Conservation (phyloP, 2,797 vertebrate genomes). For the Garrulus glandarius region DNA sequence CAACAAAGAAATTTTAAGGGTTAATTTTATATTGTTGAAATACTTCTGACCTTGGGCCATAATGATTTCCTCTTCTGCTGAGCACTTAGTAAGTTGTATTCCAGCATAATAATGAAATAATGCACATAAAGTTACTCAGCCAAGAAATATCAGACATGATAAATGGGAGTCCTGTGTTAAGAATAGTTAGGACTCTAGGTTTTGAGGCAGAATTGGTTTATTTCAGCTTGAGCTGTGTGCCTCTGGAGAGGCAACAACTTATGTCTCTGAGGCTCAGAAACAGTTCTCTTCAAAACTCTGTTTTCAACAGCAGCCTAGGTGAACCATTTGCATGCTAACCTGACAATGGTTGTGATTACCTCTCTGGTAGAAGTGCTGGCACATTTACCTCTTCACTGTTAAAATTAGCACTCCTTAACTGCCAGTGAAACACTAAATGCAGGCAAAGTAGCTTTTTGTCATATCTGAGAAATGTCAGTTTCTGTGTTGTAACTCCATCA, state of each 20-base stretch:
- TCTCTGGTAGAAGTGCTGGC: neutral
- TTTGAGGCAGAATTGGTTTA: neutral
- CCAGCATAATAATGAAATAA: neutral
- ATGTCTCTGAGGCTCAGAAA: neutral
- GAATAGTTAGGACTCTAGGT: neutral
- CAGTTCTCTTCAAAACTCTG: neutral
- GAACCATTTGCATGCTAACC: neutral
- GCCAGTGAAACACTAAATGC: neutral
- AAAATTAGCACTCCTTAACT: neutral
- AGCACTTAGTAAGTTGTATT: neutral
- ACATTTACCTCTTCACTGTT: neutral
- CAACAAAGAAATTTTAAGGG: neutral
- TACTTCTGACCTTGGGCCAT: neutral
- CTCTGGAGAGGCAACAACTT: neutral
- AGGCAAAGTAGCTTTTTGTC: neutral
- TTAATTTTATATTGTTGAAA: neutral
- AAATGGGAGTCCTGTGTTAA: neutral
- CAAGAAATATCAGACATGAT: neutral
- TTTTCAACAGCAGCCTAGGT: neutral
- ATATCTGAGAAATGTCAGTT: neutral
- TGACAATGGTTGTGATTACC: neutral
- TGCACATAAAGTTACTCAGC: neutral
- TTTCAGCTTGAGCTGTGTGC: neutral
- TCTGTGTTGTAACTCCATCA: neutral
- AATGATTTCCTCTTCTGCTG: neutral